A percentile compares a stretch with the other conserved stretches of the same genome.
Conservation (phyloP, 2,888 invertebrate species). For the Erebia epiphron region DNA sequence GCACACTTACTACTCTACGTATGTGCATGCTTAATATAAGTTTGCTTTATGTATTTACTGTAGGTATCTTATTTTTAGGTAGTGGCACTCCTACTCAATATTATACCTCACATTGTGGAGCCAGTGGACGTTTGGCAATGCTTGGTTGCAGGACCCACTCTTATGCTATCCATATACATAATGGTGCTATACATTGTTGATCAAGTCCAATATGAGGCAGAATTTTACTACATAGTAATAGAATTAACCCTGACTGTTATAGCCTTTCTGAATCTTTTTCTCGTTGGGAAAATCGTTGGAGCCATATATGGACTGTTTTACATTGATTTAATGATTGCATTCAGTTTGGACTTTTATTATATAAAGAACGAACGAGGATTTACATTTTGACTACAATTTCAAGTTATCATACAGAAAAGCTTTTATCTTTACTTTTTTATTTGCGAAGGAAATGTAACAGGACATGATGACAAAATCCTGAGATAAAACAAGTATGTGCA, state of each 20-base stretch:
- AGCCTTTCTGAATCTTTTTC: slow-evolving; percentile 53
- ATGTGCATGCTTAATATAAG: background rate
- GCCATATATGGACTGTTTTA: slow-evolving; percentile 72
- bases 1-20: background rate
- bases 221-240: slow-evolving; percentile 62
- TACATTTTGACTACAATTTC: slow-evolving; percentile 48
- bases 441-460: background rate
- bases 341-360: slow-evolving; percentile 64
- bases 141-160: slow-evolving; percentile 69
- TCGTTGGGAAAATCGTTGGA: slow-evolving; percentile 56
- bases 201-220: slow-evolving; percentile 71
- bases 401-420: background rate
- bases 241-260: slow-evolving; percentile 54
- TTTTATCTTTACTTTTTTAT: slow-evolving; percentile 14
- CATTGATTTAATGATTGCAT: slow-evolving; percentile 66
- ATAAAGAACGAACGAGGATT: slow-evolving; percentile 67
- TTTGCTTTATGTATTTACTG: slow-evolving; percentile 27
- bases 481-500: slow-evolving; percentile 21
- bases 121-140: slow-evolving; percentile 64
- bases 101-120: slow-evolving; percentile 70
- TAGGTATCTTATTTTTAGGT: slow-evolving; percentile 71
- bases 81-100: slow-evolving; percentile 73
- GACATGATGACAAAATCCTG: slow-evolving; percentile 28
- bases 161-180: slow-evolving; percentile 65
- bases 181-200: slow-evolving; percentile 74